These are phyloP conservation scores for Tachysurus vachellii DNA, from an alignment of 2,113 vertebrate species.

Conservation along the genomic window DNA sequence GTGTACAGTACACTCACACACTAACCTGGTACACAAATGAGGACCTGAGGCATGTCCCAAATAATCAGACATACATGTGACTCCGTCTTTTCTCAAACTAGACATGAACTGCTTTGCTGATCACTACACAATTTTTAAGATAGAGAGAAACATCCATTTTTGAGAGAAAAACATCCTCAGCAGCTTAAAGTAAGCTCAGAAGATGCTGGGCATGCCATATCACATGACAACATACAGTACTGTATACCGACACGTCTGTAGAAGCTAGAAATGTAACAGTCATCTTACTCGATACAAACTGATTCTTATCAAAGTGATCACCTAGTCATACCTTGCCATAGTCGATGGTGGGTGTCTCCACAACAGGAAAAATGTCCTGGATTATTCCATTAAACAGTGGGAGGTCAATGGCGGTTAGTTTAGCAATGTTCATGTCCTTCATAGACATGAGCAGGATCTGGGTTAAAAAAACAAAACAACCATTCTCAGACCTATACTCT, in stretches of 20 bases:
- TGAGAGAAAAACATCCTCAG: background rate
- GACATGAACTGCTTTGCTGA: background rate
- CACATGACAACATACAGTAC: background rate
- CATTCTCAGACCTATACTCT: background rate
- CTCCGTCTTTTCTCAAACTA: background rate
- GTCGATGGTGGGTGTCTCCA: conserved; percentile 75
- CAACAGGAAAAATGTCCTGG: conserved; percentile 83
- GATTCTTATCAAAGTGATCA: background rate
- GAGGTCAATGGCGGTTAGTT: conserved; percentile 77
- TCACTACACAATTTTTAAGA: background rate
- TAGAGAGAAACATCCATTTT: background rate
- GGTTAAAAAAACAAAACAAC: background rate
- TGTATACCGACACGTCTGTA: background rate
- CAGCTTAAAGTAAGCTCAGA: background rate
- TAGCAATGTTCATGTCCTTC: conserved; percentile 89
- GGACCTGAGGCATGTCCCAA: background rate
- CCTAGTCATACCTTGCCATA: conserved; percentile 73
- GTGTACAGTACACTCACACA: conserved; percentile 23
- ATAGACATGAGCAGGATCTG: conserved; percentile 85
- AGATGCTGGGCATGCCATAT: background rate
- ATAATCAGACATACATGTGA: background rate
- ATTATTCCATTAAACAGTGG: conserved; percentile 82
- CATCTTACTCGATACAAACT: background rate
- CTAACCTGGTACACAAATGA: conserved; percentile 4
- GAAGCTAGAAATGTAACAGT: background rate